Evolutionary conservation across 2,113 vertebrate species (phyloP), one percentile per base, ranked within the genome.

Genomic region (Apodemus sylvaticus): DNA sequence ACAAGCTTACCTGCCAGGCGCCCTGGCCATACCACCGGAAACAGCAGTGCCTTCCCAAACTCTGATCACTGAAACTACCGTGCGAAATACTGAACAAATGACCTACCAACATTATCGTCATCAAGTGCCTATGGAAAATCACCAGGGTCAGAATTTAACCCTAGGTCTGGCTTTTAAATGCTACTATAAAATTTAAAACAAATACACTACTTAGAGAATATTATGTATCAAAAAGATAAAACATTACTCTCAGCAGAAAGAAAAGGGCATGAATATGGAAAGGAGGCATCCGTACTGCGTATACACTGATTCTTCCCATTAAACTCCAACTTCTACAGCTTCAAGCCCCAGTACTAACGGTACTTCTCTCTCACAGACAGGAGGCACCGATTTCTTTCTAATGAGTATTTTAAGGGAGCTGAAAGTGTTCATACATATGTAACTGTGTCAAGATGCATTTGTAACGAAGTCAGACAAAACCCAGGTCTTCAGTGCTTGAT

Each of bases 321-420:
- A 64, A 91, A 81, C 19, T 86, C 70, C 20, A 93, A 91, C 16
- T 66, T 95, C 14, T 60, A 60, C 19, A 96, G 12, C 58, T 91
- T 93, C 58, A 55, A 87, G 45, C 66, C 31, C n/a, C 94, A 76
- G 20, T 76, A 51, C 53, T 89, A 4, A 31, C 86, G 62, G 16
- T 36, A 87, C 9, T 31, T 95, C 86, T 79, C 36, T 96, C 86
- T 79, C n/a, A 87, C 17, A 66, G 34, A 11, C 86, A 60, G 42
- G 58, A 5, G 22, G 81, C 88, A 81, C 5, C 68, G 24, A 60
- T 66, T 94, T 83, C 29, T 79, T 92, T 79, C 88, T 86, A 81
- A 81, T 8, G 34, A 29, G 60, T 7, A 94, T 62, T 89, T 95
- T 64, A 94, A 95, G 90, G 17, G 85, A 87, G 19, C n/a, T 95